These are phyloP conservation scores for Riptortus pedestris DNA, from an alignment of 1,140 invertebrate genomes.

Conservation along the genomic window DNA sequence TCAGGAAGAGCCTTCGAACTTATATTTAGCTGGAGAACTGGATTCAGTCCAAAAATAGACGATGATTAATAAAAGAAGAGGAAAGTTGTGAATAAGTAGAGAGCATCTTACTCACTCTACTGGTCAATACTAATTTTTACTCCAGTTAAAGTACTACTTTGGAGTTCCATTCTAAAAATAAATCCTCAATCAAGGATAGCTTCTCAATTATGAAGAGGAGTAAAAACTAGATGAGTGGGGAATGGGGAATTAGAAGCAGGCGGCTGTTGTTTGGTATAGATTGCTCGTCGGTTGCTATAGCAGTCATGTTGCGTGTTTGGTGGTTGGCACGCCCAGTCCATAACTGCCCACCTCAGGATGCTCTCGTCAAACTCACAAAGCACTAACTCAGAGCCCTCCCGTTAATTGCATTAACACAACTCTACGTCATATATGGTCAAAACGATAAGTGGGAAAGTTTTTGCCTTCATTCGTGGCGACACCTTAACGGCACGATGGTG, in stretches of 20 bases:
- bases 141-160: no score
- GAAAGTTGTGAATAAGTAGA: no score
- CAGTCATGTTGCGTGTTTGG: background rate
- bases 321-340: background rate
- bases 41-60: no score
- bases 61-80: no score
- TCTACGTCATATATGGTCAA: background rate
- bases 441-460: background rate
- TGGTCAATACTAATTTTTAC: no score
- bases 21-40: no score
- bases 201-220: no score
- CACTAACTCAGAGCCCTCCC: background rate
- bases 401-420: background rate
- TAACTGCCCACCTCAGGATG: background rate
- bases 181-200: no score
- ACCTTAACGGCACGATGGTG: background rate
- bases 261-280: constrained; percentile 3
- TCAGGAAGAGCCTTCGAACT: no score
- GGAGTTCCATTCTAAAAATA: no score
- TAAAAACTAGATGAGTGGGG: no score
- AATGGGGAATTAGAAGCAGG: background rate
- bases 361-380: background rate
- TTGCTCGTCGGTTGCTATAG: constrained; percentile 12
- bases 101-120: no score
- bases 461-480: background rate